Evolutionary conservation across 1,140 invertebrate genomes (phyloP).

Genomic region (Tetramorium simillimum): DNA sequence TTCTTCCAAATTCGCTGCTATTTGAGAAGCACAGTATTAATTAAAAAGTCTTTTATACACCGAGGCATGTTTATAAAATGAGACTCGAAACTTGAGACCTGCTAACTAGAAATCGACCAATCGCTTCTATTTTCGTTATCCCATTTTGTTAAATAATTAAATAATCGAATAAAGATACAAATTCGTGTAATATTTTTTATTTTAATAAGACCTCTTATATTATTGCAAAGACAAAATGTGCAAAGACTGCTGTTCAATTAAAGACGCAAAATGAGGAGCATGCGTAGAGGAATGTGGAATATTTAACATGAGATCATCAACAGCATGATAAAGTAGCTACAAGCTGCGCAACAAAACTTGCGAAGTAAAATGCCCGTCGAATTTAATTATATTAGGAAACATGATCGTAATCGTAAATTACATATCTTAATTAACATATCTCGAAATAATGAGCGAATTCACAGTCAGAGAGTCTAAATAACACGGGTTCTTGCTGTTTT

Average conservation of each 20-base stretch:
- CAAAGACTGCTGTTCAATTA: slow-evolving; percentile 17
- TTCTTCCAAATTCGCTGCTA: not conserved
- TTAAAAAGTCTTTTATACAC: not conserved
- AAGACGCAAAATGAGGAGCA: slow-evolving; percentile 42
- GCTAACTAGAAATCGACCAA: not conserved
- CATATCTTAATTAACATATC: not conserved
- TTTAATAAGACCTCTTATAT: not conserved
- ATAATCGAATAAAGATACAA: not conserved
- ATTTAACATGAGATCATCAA: slow-evolving; percentile 3
- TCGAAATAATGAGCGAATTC: not conserved
- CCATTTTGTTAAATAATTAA: not conserved
- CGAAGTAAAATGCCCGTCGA: slow-evolving; percentile 19
- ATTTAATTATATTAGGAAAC: not conserved
- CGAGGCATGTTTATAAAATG: not conserved
- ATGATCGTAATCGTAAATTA: not conserved
- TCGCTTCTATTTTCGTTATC: not conserved
- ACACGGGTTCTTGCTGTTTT: not conserved
- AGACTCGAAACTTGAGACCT: not conserved
- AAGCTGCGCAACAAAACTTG: not conserved
- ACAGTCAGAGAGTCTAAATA: not conserved
- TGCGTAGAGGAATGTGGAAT: slow-evolving; percentile 35
- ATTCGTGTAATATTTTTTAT: not conserved
- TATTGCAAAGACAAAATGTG: slow-evolving; percentile 2
- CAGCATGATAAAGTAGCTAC: slow-evolving; percentile 62
- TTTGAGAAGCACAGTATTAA: not conserved